Base-by-base conservation (phyloP, 2,888 invertebrate genomes). In the Stenurella melanura region DNA sequence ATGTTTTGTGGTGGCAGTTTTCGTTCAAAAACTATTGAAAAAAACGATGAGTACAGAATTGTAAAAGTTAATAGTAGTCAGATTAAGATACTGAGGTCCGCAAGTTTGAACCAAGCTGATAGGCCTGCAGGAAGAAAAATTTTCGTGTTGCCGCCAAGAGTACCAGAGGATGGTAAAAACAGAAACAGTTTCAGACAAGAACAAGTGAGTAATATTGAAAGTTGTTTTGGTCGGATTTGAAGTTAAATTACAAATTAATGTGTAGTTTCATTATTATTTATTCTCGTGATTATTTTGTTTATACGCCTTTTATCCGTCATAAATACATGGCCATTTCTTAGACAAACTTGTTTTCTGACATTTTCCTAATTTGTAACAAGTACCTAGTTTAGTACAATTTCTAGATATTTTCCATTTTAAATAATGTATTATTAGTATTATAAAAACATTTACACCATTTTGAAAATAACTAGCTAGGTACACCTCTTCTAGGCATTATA, bases 1-100 rank as follows among this genome's bases (percentile, higher is more conserved):
- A 87, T 89, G 86, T 88, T 88, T 81, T 88, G 88, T 82, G 88
- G 89, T 60, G 88, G 89, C 42, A 89, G 89, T 85, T 88, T 88
- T 80, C 84, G 88, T 15, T 85, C 87, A n/a, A 88, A 87, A 78
- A 83, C 85, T 17, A 80, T 87, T 69, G 86, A 87, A 73, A 83
- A 87, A 73, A 87, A 86, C 82, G 89, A 89, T 78, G 87, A 87
- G 74, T 88, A 87, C 78, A 86, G 83, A 81, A 78, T 87, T 38
- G 86, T 89, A 61, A 86, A 80, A 76, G 83, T 88, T 76, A 86
- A 88, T 79, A 84, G 87, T 76, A 86, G 84, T 3, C 83, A 87
- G 60, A 85, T 88, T 63, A 87, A 86, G 80, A 84, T 88, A 69
- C 78, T 86, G 73, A 81, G 88, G 56, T 85, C 87, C 34, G 81